These are phyloP conservation scores for Trachelipus rathkii DNA, from an alignment of 1,140 invertebrate species.

Conservation along the genomic window DNA sequence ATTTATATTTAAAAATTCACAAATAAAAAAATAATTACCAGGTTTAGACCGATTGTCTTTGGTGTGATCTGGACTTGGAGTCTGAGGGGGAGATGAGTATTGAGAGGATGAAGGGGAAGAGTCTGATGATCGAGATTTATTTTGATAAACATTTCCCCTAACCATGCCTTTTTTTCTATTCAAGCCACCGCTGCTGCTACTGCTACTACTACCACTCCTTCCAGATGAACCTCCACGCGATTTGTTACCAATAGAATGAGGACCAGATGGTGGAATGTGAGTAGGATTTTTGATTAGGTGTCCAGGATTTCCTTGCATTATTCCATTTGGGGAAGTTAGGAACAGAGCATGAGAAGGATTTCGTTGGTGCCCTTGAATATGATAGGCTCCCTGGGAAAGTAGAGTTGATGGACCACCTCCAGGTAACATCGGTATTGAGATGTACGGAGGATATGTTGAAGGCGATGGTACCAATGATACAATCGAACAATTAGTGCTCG, in stretches of 20 bases:
- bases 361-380: neutral
- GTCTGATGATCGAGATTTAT: slow-evolving; percentile 30
- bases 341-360: neutral
- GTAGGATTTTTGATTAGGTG: neutral
- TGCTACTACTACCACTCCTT: neutral
- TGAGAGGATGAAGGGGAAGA: slow-evolving; percentile 44
- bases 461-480: neutral
- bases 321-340: neutral
- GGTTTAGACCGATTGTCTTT: slow-evolving; percentile 22
- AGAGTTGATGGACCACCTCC: neutral
- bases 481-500: neutral
- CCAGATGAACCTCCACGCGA: neutral
- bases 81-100: slow-evolving; percentile 45
- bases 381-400: neutral
- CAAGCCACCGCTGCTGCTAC: neutral
- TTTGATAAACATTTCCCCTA: neutral
- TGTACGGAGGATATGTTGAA: neutral
- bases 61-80: slow-evolving; percentile 44
- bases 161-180: neutral
- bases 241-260: neutral
- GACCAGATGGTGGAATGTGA: neutral
- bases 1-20: too few species aligned
- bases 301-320: neutral
- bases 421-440: neutral
- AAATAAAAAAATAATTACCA: neutral